Percentiles rank a stretch among this genome's conserved stretches.
Conservation (phyloP, 2,888 invertebrate genomes). For the Ectemnius lituratus region DNA sequence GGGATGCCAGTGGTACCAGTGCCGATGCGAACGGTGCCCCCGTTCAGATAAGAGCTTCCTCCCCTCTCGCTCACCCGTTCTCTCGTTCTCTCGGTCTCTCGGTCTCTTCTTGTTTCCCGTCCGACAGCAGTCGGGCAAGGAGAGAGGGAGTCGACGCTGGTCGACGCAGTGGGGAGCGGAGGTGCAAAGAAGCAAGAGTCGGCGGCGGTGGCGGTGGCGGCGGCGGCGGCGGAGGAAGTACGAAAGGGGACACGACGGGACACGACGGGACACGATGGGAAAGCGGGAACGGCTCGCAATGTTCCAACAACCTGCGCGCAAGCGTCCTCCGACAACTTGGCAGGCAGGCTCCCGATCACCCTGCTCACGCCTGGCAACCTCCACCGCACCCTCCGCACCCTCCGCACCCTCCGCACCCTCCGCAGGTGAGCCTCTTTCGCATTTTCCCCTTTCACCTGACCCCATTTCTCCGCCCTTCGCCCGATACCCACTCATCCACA, state of each 20-base stretch:
- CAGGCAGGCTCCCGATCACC: conserved; percentile 57
- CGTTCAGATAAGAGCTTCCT: background rate
- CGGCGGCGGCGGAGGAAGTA: conserved; percentile 3
- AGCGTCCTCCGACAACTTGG: conserved; percentile 48
- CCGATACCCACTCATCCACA: too few relatives aligned
- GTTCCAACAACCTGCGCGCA: conserved; percentile 56
- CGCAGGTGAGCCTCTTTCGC: too few relatives aligned
- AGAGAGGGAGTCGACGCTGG: background rate
- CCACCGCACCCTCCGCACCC: background rate
- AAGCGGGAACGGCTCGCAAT: too few relatives aligned
- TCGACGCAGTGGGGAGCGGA: background rate
- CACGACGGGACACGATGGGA: too few relatives aligned
- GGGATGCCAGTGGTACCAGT: background rate
- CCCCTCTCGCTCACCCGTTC: too few relatives aligned
- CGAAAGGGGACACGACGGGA: background rate
- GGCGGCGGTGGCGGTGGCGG: too few relatives aligned
- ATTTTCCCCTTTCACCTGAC: too few relatives aligned
- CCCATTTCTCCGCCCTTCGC: too few relatives aligned
- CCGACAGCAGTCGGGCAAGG: background rate
- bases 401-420: too few relatives aligned
- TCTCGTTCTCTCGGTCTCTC: too few relatives aligned
- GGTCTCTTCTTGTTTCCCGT: too few relatives aligned
- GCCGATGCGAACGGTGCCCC: background rate
- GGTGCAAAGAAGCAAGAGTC: conserved; percentile 36
- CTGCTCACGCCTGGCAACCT: conserved; percentile 38